These are phyloP conservation scores for Noctilio leporinus DNA, from an alignment of 2,113 vertebrate genomes.

Conservation along the genomic window DNA sequence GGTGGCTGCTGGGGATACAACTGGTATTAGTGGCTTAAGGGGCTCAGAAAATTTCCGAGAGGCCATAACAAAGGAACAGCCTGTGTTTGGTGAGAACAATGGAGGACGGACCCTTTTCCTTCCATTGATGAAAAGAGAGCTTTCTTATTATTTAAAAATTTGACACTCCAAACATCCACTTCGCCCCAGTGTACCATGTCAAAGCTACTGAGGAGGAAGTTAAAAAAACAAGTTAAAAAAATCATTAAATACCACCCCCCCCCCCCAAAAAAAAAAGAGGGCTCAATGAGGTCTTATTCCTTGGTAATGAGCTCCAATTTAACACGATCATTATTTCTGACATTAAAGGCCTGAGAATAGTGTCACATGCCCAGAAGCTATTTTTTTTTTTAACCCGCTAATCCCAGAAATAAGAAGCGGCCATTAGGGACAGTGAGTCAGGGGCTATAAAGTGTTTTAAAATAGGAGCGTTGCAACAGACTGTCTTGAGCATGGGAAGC, in stretches of 20 bases:
- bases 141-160: conserved; percentile 76
- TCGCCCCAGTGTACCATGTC: conserved; percentile 71
- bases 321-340: conserved; percentile 85
- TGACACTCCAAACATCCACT: conserved; percentile 74
- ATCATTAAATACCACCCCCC: conserved; percentile 73
- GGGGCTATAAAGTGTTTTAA: conserved; percentile 73
- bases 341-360: conserved; percentile 84
- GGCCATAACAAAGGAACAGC: conserved; percentile 76
- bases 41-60: conserved; percentile 75
- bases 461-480: conserved; percentile 67
- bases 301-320: conserved; percentile 85
- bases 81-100: conserved; percentile 74
- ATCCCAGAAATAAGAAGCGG: conserved; percentile 84
- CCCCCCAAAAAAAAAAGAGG: too few relatives aligned
- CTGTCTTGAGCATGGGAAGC: conserved; percentile 37
- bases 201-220: conserved; percentile 67
- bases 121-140: conserved; percentile 68
- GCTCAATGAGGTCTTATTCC: conserved; percentile 82
- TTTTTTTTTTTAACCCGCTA: conserved; percentile 80
- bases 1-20: conserved; percentile 77
- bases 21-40: conserved; percentile 78
- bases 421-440: conserved; percentile 78
- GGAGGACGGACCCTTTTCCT: conserved; percentile 65
- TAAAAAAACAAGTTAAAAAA: conserved; percentile 55
- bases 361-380: conserved; percentile 84